Base-by-base conservation (phyloP, 2,888 invertebrate species). In the Tridacna crocea region DNA sequence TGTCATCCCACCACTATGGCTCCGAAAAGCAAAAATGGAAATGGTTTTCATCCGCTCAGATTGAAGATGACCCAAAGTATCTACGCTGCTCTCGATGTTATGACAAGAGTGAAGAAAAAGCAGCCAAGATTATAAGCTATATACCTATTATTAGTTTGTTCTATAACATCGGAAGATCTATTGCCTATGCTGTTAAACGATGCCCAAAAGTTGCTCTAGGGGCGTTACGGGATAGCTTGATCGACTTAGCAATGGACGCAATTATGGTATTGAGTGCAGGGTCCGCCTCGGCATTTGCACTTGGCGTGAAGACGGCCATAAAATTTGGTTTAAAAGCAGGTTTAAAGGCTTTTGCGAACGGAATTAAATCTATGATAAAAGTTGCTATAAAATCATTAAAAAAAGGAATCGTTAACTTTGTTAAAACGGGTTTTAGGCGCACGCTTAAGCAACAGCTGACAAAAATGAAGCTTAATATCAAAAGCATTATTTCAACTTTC, bases 71-170 rank as follows among this genome's bases (percentile, higher is more conserved):
- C 46, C 72, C 48, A 24, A 80, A 80, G 55, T 27, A 76, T 26
- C 72, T 80, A 10, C 61, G 80, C 6, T 80, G 80, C 65, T 72
- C 72, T 0, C 61, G 65, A 8, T 80, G 80, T 72, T 80, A 80
- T 48, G 51, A 80, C 63, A 65, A 66, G 46, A 27, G 12, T 17
- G 80, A 80, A 65, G 80, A 80, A 76, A 80, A n/a, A 36, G 80
- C 80, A 36, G 65, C 72, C 13, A 72, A 76, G 19, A 51, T 80
- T 26, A 80, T 80, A 12, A 61, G 63, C 17, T 80, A 66, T 19
- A 72, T 80, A 36, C 80, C 80, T 2, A 19, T 80, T 12, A 22
- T 80, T 27, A 48, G 79, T 60, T 74, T 22, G 58, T 60, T 79
- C n/a, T 79, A 79, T 75, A 75, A 75, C n/a, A 19, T 75, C 19